Evolutionary conservation across 2,797 vertebrate species (phyloP), one percentile per base, ranked within the genome.

Genomic region (Tauraco hartlaubi): DNA sequence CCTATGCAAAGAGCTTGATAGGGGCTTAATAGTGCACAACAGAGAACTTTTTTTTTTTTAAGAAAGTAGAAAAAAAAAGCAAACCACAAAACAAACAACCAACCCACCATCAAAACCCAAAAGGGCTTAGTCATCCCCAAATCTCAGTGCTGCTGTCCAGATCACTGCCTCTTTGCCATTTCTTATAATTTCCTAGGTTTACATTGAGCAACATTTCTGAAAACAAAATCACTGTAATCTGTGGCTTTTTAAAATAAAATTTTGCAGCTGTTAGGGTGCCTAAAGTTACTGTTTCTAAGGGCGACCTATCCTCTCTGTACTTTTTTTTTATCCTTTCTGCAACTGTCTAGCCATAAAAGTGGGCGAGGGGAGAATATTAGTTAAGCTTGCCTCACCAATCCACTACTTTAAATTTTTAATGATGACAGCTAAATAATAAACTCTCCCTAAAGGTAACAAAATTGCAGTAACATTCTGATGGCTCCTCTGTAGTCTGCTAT

Each of bases 321-420:
- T 66, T 92, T 88, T 51, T 88, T 51, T 46, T 11, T 15, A 0
- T 3, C 15, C 55, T 76, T 56, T 88, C 43, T 11, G 62, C 20
- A 81, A 12, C 28, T 46, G 15, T 73, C 64, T 81, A 69, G 48
- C 67, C 22, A 61, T 84, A 91, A 87, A 80, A 39, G 56, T 37
- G 39, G 7, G 15, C 17, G 22, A 28, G 2, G 6, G 19, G 15
- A 51, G 35, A 89, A 29, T 35, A 44, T 39, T 54, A 63, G 88
- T 86, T 48, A 78, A 61, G 58, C 15, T 73, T 67, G 23, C 43
- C 52, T 90, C 12, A 8, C 74, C 82, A 87, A 79, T 66, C 28
- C n/a, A n/a, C 28, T 69, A 48, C 58, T 95, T 91, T 96, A 72
- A 96, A 93, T 95, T 96, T 96, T 96, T 96, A 91, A 94, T 78